Conservation (phyloP, 2,888 invertebrate genomes). For the Hirtodrosophila histrioides region DNA sequence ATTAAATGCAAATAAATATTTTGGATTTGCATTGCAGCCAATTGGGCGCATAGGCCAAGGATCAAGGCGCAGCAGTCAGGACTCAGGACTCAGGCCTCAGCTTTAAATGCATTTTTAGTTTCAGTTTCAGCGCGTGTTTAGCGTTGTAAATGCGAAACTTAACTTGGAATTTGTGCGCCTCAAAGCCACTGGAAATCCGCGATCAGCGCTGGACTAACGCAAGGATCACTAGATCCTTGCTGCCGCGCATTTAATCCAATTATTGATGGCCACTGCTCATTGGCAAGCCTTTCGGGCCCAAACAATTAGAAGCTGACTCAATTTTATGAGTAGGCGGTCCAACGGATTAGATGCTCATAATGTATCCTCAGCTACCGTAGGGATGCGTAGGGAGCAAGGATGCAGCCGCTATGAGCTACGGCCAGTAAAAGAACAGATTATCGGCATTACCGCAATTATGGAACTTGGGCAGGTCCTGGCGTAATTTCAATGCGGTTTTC, state of each 20-base stretch:
- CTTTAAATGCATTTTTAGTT: conserved; percentile 1
- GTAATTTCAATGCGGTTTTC: conserved; percentile 78
- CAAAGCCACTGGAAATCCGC: conserved; percentile 65
- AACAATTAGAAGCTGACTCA: conserved; percentile 70
- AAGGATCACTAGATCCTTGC: conserved; percentile 40
- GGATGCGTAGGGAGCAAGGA: not conserved
- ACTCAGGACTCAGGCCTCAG: not conserved
- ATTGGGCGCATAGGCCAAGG: conserved; percentile 45
- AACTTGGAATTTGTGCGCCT: conserved; percentile 61
- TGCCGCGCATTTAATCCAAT: conserved; percentile 70
- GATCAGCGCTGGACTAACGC: conserved; percentile 61
- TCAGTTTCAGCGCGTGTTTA: conserved; percentile 34
- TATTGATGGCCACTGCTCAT: conserved; percentile 56
- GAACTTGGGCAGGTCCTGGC: conserved; percentile 73
- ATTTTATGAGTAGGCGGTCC: conserved; percentile 61
- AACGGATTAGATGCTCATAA: conserved; percentile 51
- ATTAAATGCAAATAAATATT: conserved; percentile 75
- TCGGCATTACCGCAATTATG: conserved; percentile 80
- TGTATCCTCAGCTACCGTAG: conserved; percentile 40
- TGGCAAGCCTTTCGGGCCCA: conserved; percentile 49
- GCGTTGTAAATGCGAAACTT: conserved; percentile 61
- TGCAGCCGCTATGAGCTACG: conserved; percentile 3
- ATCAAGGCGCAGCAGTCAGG: conserved; percentile 24
- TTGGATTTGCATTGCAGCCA: conserved; percentile 43
- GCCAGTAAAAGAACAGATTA: conserved; percentile 65